Conservation (phyloP, 2,797 vertebrate genomes). For the Pseudocheirus occidentalis region DNA sequence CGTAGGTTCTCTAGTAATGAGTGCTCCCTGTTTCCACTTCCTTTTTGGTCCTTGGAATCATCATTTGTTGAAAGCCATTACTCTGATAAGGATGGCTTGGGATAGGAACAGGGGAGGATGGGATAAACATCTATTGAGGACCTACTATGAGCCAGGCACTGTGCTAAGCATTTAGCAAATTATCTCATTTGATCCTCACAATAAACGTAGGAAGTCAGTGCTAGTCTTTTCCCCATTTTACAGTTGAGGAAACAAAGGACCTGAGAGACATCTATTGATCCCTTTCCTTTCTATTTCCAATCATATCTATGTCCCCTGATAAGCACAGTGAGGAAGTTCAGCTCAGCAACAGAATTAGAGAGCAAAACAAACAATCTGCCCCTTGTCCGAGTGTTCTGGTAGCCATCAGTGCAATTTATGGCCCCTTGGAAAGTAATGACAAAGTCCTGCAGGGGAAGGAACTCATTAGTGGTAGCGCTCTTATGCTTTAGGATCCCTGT, state of each 20-base stretch:
- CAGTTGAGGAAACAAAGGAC: background rate
- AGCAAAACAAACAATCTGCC: background rate
- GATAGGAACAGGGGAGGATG: background rate
- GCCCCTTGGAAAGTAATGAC: background rate
- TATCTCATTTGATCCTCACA: background rate
- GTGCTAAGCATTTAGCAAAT: background rate
- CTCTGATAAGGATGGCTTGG: background rate
- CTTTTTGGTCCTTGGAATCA: background rate
- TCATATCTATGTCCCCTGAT: background rate
- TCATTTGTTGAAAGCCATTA: background rate
- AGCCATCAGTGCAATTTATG: background rate
- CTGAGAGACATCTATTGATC: background rate
- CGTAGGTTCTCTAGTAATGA: background rate
- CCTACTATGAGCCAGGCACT: background rate
- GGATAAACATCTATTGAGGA: background rate
- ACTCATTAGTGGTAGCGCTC: background rate
- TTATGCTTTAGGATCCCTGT: background rate
- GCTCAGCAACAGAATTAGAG: background rate
- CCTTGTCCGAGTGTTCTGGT: background rate
- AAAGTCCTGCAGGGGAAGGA: slow-evolving; percentile 7
- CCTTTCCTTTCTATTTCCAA: slow-evolving; percentile 7
- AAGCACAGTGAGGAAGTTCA: background rate
- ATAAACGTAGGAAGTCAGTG: background rate
- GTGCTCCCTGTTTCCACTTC: background rate
- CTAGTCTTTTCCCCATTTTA: background rate